A percentile compares a stretch with the other conserved stretches of the same genome.
phyloP scores from a whole-genome alignment of 2,113 vertebrate species.

The Myanophis thanlyinensis region DNA sequence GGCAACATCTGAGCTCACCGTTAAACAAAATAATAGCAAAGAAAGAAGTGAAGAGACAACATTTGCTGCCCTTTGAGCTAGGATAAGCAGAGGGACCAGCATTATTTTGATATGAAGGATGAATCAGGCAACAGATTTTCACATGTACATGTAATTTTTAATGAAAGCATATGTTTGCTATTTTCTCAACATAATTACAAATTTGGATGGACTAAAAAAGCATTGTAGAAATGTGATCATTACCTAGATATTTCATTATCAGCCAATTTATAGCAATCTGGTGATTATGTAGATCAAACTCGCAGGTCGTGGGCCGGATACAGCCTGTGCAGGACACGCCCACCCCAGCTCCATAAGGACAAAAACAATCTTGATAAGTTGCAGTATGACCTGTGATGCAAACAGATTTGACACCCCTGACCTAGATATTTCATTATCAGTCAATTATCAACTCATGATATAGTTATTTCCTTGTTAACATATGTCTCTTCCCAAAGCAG shows the following conservation, averaged over 20 bases:
- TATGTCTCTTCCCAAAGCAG: neutral
- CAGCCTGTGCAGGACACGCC: too few species aligned
- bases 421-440: neutral
- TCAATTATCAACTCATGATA: neutral
- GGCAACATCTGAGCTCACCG: neutral
- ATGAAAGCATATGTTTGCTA: neutral
- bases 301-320: fast-evolving
- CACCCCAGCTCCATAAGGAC: too few species aligned
- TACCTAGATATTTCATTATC: neutral
- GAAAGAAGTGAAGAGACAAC: neutral
- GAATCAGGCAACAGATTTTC: neutral
- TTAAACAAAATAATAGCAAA: neutral
- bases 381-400: too few species aligned
- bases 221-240: neutral
- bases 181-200: neutral
- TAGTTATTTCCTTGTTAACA: neutral
- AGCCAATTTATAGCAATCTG: neutral
- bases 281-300: too few species aligned
- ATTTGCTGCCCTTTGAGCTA: too few species aligned
- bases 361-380: too few species aligned
- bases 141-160: neutral
- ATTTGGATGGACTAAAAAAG: neutral
- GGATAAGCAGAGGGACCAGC: neutral
- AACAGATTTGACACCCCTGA: too few species aligned
- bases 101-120: neutral